These are phyloP conservation scores for Propithecus deckenii DNA, from an alignment of 2,797 vertebrate genomes.

Conservation along the genomic window DNA sequence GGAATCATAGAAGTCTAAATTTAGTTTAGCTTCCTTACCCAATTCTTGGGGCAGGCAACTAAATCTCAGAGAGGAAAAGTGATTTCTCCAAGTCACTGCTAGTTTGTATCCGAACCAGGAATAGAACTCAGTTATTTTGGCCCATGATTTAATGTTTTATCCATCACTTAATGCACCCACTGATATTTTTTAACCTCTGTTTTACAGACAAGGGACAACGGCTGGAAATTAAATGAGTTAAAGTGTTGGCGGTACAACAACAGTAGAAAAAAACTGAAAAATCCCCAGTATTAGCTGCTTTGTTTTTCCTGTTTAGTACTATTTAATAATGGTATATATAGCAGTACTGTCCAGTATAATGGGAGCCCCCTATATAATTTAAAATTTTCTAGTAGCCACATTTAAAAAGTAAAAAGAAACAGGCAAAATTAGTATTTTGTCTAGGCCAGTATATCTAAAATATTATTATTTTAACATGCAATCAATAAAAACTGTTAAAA, in stretches of 20 bases:
- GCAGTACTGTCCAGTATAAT: not conserved
- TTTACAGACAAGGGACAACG: not conserved
- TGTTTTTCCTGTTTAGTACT: not conserved
- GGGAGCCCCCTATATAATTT: not conserved
- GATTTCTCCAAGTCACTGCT: slow-evolving; percentile 37
- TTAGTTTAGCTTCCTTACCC: slow-evolving; percentile 13
- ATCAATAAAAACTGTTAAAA: not conserved
- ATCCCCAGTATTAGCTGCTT: not conserved
- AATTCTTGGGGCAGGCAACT: not conserved
- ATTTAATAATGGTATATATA: not conserved
- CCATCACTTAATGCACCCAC: not conserved
- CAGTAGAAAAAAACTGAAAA: slow-evolving; percentile 4
- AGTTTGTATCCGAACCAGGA: not conserved
- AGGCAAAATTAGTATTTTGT: slow-evolving; percentile 35
- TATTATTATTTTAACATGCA: slow-evolving; percentile 38
- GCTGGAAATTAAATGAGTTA: slow-evolving; percentile 27
- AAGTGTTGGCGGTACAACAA: not conserved
- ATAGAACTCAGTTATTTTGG: slow-evolving; percentile 16
- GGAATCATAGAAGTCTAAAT: slow-evolving; percentile 2
- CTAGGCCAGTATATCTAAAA: not conserved
- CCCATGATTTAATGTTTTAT: not conserved
- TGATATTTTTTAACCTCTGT: not conserved
- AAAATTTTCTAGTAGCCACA: slow-evolving; percentile 1
- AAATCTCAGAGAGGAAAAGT: slow-evolving; percentile 15
- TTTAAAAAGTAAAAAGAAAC: slow-evolving; percentile 41